These are phyloP conservation scores for Pteromalus puparum DNA, from an alignment of 1,140 invertebrate species.

Conservation along the genomic window DNA sequence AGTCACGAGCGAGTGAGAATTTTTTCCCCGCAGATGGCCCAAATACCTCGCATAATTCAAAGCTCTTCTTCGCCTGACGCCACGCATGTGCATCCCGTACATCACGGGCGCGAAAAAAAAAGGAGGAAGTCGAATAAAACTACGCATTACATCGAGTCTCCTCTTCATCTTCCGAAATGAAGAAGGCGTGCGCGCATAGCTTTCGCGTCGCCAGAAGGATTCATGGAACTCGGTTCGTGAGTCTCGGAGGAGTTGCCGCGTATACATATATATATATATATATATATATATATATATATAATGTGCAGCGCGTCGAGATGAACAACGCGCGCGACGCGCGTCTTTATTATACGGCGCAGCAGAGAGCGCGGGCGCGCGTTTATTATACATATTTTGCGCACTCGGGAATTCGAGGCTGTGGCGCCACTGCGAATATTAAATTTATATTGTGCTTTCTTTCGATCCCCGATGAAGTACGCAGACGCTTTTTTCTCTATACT, in stretches of 20 bases:
- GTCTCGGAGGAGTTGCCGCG: neutral
- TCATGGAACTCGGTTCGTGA: neutral
- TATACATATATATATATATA: too few species aligned
- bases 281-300: too few species aligned
- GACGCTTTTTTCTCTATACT: too few species aligned
- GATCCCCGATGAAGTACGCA: too few species aligned
- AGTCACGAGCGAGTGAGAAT: neutral
- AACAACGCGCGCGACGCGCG: neutral
- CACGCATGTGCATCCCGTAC: too few species aligned
- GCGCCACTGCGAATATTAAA: too few species aligned
- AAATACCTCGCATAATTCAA: neutral
- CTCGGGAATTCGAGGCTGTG: neutral
- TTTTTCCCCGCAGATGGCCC: neutral
- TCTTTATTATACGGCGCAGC: constrained; percentile 25
- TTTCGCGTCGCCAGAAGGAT: neutral
- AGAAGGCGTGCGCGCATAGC: constrained; percentile 5
- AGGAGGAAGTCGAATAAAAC: neutral
- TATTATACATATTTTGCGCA: constrained; percentile 31
- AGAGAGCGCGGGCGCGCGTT: neutral
- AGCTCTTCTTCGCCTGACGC: too few species aligned
- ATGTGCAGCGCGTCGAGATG: neutral
- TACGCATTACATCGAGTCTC: neutral
- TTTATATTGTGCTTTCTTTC: too few species aligned
- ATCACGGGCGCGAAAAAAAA: neutral
- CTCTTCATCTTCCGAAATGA: constrained; percentile 14